Evolutionary conservation across 35 echinoderm and acorn worm species (phyloP).

Genomic region (Amphiura filiformis): DNA sequence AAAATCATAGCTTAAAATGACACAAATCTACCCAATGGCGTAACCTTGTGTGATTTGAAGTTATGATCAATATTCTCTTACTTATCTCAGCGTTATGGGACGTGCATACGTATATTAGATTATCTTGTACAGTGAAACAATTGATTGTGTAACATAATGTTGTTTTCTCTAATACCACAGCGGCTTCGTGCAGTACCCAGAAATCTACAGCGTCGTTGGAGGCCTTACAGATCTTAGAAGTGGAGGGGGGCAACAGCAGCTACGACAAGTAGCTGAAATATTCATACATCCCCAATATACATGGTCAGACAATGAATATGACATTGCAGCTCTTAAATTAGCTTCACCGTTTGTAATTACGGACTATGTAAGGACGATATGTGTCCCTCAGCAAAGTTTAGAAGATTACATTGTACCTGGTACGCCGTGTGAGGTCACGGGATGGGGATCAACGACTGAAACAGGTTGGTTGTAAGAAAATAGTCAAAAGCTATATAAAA

Average conservation of each 20-base stretch:
- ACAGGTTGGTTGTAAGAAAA: too few relatives aligned
- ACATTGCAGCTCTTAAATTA: not conserved
- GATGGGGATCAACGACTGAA: not conserved
- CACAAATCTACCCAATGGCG: too few relatives aligned
- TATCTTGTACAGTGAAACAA: not conserved
- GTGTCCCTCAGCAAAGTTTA: not conserved
- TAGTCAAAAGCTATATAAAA: too few relatives aligned
- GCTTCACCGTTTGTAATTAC: not conserved
- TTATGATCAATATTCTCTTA: too few relatives aligned
- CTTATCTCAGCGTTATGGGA: not conserved
- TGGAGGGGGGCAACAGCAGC: too few relatives aligned
- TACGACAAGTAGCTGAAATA: not conserved
- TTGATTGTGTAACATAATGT: not conserved
- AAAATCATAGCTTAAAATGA: too few relatives aligned
- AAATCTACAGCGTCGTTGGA: not conserved
- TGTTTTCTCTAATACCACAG: not conserved
- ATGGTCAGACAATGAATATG: not conserved
- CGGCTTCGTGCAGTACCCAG: not conserved
- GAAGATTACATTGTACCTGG: not conserved
- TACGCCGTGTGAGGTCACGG: not conserved
- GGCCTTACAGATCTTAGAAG: not conserved
- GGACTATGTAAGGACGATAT: not conserved
- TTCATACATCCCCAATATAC: not conserved
- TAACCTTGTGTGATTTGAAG: too few relatives aligned
- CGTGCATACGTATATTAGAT: not conserved